Conservation (phyloP, 2,113 vertebrate species). For the Antechinus flavipes region DNA sequence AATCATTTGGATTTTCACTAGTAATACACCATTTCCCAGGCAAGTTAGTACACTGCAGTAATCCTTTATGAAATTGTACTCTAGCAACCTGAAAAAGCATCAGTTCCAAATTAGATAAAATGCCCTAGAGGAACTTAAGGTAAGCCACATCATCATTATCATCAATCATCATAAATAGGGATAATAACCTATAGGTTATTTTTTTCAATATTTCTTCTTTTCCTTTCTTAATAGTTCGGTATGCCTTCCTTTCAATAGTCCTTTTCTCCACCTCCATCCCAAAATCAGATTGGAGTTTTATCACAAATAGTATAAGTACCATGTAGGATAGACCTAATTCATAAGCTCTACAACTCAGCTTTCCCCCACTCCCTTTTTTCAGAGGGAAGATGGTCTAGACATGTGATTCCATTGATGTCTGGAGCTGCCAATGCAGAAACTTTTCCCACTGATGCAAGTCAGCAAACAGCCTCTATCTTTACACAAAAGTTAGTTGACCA, state of each 20-base stretch:
- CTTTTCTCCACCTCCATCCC: background rate
- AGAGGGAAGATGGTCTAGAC: background rate
- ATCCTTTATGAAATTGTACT: background rate
- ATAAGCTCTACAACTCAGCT: conserved; percentile 4
- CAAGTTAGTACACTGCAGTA: background rate
- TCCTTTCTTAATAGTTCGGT: background rate
- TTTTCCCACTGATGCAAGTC: background rate
- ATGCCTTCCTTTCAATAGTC: background rate
- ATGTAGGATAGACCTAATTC: background rate
- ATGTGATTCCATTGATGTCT: background rate
- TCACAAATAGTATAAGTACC: conserved; percentile 35
- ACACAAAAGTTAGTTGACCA: background rate
- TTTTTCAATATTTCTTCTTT: background rate
- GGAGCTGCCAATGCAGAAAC: background rate
- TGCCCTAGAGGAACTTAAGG: background rate
- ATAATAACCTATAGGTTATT: background rate
- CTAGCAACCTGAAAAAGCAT: conserved; percentile 1
- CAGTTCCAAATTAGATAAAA: background rate
- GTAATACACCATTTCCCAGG: background rate
- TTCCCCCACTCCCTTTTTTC: background rate
- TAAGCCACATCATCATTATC: background rate
- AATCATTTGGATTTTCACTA: background rate
- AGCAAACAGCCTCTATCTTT: background rate
- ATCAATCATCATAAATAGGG: background rate
- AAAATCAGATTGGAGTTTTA: conserved; percentile 29